Evolutionary conservation across 2,113 vertebrate species (phyloP).

Genomic region (Pao palembangensis): DNA sequence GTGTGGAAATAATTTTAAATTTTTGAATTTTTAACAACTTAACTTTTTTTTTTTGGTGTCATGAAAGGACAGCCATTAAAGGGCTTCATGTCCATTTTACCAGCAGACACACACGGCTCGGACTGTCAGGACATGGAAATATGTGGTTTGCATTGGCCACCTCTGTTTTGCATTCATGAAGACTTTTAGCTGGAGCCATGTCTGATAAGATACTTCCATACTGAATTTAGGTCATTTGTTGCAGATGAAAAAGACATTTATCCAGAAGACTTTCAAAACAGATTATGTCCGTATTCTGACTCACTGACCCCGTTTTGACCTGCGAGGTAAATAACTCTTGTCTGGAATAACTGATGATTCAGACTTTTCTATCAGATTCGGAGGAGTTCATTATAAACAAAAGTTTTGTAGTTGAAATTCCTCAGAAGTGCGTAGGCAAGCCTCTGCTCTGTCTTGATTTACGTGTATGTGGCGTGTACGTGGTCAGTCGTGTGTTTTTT

Average conservation of each 20-base stretch:
- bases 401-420: neutral
- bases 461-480: neutral
- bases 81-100: no score
- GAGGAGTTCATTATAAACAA: neutral
- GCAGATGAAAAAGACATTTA: neutral
- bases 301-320: neutral
- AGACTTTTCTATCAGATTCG: neutral
- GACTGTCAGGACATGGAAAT: no score
- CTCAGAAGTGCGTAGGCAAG: neutral
- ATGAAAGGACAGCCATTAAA: no score
- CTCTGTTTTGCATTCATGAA: slow-evolving; percentile 52
- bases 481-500: no score
- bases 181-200: neutral
- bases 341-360: neutral
- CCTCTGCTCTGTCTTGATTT: no score
- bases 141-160: slow-evolving; percentile 31
- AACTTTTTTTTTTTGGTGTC: no score
- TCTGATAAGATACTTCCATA: neutral
- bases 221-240: neutral
- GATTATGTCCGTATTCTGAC: no score
- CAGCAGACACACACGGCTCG: no score
- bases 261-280: neutral
- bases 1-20: no score
- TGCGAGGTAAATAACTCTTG: neutral
- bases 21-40: no score